Percentiles rank a stretch among this genome's conserved stretches.
Conservation (phyloP, 2,888 invertebrate genomes). For the Rambutsinella grinnellia region DNA sequence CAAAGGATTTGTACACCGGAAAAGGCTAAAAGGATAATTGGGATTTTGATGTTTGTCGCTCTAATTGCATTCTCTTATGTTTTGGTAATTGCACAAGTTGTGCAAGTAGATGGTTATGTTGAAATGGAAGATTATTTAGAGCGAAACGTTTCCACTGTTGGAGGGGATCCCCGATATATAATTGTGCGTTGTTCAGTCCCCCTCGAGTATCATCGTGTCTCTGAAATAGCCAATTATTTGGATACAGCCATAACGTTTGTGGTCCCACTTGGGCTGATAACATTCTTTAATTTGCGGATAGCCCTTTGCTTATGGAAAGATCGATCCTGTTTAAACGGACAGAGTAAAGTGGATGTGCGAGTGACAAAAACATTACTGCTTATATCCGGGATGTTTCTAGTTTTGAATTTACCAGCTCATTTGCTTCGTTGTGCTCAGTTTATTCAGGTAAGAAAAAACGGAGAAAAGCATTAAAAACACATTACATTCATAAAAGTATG, state of each 20-base stretch:
- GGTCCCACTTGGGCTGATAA: constrained; percentile 79
- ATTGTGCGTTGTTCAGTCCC: constrained; percentile 72
- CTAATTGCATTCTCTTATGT: constrained; percentile 57
- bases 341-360: constrained; percentile 58
- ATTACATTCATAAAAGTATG: too few species aligned
- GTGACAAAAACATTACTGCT: constrained; percentile 86
- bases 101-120: too few species aligned
- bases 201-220: constrained; percentile 71
- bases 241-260: constrained; percentile 82
- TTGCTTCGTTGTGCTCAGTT: constrained; percentile 78
- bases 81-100: constrained; percentile 49
- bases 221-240: constrained; percentile 77
- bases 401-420: constrained; percentile 84
- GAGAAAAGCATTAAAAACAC: too few species aligned
- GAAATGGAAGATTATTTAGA: not conserved
- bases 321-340: not conserved
- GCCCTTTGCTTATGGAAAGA: constrained; percentile 76
- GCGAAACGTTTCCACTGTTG: not conserved
- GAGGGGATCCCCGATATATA: not conserved
- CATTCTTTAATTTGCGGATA: constrained; percentile 80
- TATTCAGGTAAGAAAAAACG: constrained; percentile 72
- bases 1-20: constrained; percentile 80
- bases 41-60: constrained; percentile 70
- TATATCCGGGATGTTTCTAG: constrained; percentile 83
- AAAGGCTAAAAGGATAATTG: constrained; percentile 77